Conservation (phyloP, 2,797 vertebrate genomes). For the Protonibea diacanthus region DNA sequence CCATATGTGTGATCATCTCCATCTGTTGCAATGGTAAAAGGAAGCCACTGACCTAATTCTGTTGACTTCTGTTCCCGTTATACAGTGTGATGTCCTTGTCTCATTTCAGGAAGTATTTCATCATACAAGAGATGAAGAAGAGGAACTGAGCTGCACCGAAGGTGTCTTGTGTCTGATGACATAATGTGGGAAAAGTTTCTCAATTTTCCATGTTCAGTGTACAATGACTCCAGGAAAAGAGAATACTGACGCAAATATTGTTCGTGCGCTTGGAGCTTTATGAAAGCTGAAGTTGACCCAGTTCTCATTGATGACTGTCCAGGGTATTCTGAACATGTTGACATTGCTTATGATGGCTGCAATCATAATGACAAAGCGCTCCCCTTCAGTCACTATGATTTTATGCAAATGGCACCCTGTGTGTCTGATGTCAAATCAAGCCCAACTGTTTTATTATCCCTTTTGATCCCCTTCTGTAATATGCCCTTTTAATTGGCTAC, state of each 20-base stretch:
- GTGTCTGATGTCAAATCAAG: conserved; percentile 51
- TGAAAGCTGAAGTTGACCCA: conserved; percentile 1
- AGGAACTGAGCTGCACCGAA: conserved; percentile 38
- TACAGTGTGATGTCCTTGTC: not conserved
- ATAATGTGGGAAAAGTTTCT: conserved; percentile 19
- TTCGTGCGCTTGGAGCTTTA: not conserved
- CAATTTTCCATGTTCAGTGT: conserved; percentile 16
- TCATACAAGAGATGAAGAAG: conserved; percentile 21
- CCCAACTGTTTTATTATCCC: conserved; percentile 34
- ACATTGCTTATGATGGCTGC: conserved; percentile 25
- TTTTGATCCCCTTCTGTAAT: conserved; percentile 52
- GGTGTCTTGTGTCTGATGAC: conserved; percentile 27
- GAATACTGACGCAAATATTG: conserved; percentile 1
- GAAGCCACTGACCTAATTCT: conserved; percentile 11
- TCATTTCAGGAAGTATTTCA: conserved; percentile 20
- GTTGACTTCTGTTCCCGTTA: conserved; percentile 34
- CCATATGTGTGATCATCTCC: conserved; percentile 11
- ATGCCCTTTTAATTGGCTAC: conserved; percentile 71
- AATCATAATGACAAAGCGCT: conserved; percentile 37
- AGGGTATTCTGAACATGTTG: conserved; percentile 19
- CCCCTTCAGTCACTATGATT: conserved; percentile 23
- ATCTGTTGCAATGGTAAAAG: not conserved
- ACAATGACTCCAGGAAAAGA: not conserved
- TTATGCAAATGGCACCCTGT: conserved; percentile 34
- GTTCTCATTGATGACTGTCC: conserved; percentile 42